Conservation (phyloP, 1,140 invertebrate species). For the Bombus superbus region DNA sequence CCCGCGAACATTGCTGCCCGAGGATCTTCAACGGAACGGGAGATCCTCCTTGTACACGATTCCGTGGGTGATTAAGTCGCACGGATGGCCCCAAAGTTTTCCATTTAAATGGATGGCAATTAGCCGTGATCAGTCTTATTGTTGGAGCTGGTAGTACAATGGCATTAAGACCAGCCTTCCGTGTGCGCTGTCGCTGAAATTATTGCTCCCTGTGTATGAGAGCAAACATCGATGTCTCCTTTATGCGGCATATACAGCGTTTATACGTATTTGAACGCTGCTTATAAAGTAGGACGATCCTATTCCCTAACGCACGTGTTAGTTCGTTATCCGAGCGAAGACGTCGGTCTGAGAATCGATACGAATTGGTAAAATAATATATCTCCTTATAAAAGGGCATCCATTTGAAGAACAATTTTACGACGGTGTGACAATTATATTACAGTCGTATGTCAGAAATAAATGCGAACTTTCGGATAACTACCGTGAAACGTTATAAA, state of each 20-base stretch:
- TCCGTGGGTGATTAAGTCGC: constrained; percentile 56
- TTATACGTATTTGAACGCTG: neutral
- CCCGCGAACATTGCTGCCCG: constrained; percentile 35
- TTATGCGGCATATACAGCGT: neutral
- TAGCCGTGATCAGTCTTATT: constrained; percentile 20
- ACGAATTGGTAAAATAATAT: too few species aligned
- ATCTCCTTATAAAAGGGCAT: too few species aligned
- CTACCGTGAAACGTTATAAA: neutral
- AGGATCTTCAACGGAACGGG: constrained; percentile 33
- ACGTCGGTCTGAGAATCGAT: neutral
- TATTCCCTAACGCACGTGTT: too few species aligned
- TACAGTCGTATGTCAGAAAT: neutral
- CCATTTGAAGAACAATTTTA: too few species aligned
- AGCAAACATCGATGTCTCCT: neutral
- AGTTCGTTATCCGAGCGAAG: too few species aligned
- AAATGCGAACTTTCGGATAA: neutral
- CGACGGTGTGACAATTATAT: neutral
- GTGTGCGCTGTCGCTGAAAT: neutral
- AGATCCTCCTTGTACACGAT: constrained; percentile 52
- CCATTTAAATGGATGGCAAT: constrained; percentile 15
- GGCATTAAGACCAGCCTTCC: neutral
- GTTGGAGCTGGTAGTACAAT: constrained; percentile 5
- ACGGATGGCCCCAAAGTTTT: constrained; percentile 32
- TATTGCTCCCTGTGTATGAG: neutral
- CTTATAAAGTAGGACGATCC: neutral